phyloP scores from a whole-genome alignment of 2,113 vertebrate genomes.

The Ophthalmolycus amberensis region DNA sequence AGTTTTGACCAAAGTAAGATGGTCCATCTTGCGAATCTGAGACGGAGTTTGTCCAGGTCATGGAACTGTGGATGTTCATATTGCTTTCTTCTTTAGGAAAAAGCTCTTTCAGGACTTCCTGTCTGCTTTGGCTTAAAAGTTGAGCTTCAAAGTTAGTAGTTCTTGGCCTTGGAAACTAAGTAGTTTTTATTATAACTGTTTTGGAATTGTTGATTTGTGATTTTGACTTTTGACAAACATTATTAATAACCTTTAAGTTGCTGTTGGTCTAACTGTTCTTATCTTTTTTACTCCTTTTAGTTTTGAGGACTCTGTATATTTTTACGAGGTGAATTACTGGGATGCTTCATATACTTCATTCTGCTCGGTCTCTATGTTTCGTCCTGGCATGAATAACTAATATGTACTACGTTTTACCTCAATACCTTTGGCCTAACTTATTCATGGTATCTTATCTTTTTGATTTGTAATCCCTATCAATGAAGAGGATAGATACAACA shows the following conservation, averaged over 20 bases:
- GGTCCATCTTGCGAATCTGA: neutral
- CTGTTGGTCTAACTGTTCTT: neutral
- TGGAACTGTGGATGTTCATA: neutral
- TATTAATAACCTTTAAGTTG: neutral
- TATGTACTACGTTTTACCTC: neutral
- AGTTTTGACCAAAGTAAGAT: slow-evolving; percentile 22
- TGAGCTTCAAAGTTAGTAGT: neutral
- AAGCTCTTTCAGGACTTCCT: neutral
- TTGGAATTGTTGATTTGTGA: neutral
- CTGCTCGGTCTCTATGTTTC: neutral
- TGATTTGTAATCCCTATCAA: neutral
- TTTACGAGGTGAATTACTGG: neutral
- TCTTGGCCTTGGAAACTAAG: neutral
- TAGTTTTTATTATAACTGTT: neutral
- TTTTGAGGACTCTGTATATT: neutral
- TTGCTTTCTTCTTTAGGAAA: neutral
- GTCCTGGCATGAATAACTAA: neutral
- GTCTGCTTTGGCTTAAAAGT: neutral
- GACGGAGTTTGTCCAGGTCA: neutral
- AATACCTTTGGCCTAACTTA: neutral
- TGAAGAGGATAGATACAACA: neutral
- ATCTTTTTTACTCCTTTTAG: neutral
- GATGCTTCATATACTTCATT: neutral
- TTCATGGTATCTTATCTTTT: neutral
- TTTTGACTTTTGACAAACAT: neutral